Evolutionary conservation across 2,113 vertebrate genomes (phyloP).

Genomic region (Lethenteron reissneri): DNA sequence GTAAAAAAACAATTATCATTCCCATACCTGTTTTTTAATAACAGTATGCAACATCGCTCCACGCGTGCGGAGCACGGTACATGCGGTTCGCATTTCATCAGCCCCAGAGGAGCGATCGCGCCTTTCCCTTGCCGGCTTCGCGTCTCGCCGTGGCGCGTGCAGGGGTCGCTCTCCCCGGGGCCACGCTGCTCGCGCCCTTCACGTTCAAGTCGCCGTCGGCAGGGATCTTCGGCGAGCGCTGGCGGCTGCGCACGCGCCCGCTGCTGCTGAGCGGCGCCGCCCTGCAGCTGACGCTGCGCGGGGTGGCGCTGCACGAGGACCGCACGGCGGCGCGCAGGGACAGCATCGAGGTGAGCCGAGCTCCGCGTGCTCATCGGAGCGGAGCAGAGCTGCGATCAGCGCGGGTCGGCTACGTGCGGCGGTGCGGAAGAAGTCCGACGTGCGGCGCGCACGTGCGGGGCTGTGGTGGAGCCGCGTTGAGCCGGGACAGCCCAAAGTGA

Average conservation of each 20-base stretch:
- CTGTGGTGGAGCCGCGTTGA: too few relatives aligned
- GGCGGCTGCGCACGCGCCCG: constrained; percentile 65
- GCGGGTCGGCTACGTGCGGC: too few relatives aligned
- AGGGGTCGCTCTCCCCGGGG: constrained; percentile 53
- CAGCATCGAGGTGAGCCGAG: constrained; percentile 35
- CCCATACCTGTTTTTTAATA: too few relatives aligned
- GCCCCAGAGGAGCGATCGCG: not conserved
- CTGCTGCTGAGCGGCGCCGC: constrained; percentile 44
- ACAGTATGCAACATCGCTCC: too few relatives aligned
- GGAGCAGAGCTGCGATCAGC: too few relatives aligned
- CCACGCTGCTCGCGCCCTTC: constrained; percentile 28
- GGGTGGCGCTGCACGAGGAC: constrained; percentile 43
- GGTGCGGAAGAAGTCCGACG: too few relatives aligned
- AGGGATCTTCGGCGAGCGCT: constrained; percentile 45
- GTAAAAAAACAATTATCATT: too few relatives aligned
- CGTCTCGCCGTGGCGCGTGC: constrained; percentile 6
- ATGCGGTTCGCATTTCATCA: too few relatives aligned
- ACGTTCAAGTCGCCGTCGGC: constrained; percentile 43
- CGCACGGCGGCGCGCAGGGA: constrained; percentile 25
- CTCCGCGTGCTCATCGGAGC: too few relatives aligned
- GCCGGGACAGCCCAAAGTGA: too few relatives aligned
- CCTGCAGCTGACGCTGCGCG: constrained; percentile 47
- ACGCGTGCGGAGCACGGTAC: too few relatives aligned
- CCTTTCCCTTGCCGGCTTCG: not conserved
- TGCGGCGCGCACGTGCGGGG: too few relatives aligned